A percentile compares a stretch with the other conserved stretches of the same genome.
These are phyloP conservation scores for Sitta europaea DNA, from an alignment of 2,113 vertebrate species.

Conservation along the genomic window DNA sequence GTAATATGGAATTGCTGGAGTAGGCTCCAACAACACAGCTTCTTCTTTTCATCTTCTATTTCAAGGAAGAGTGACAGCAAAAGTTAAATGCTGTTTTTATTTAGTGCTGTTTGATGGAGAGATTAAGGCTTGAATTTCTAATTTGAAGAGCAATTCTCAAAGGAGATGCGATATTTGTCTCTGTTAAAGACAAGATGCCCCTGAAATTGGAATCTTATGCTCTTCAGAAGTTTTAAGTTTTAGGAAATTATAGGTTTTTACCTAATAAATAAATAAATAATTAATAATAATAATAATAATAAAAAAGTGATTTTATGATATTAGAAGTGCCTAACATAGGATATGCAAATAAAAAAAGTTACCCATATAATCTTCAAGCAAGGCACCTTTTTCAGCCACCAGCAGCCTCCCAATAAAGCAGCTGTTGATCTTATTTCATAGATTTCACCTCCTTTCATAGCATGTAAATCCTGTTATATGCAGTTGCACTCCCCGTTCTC, in stretches of 20 bases:
- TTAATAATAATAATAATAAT: background rate
- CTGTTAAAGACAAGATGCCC: slow-evolving; percentile 61
- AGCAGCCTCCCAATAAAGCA: background rate
- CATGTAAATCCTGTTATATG: background rate
- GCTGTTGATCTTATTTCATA: background rate
- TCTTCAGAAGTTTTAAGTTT: slow-evolving; percentile 23
- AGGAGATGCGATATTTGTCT: slow-evolving; percentile 8
- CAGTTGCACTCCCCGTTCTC: background rate
- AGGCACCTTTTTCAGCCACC: background rate
- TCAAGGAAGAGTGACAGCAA: background rate
- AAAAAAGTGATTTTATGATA: background rate
- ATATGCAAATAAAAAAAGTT: background rate
- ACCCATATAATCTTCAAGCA: background rate
- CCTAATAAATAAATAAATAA: background rate
- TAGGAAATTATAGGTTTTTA: background rate
- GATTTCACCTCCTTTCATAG: background rate
- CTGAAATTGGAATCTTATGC: slow-evolving; percentile 34
- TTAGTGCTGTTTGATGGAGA: slow-evolving; percentile 37
- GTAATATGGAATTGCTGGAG: background rate
- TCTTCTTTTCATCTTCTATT: background rate
- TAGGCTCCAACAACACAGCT: background rate
- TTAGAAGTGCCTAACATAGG: background rate
- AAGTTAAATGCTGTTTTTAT: slow-evolving; percentile 15
- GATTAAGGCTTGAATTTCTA: slow-evolving; percentile 43
- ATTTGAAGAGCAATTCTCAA: slow-evolving; percentile 41